Conservation (phyloP, 2,797 vertebrate species). For the Anguilla anguilla region DNA sequence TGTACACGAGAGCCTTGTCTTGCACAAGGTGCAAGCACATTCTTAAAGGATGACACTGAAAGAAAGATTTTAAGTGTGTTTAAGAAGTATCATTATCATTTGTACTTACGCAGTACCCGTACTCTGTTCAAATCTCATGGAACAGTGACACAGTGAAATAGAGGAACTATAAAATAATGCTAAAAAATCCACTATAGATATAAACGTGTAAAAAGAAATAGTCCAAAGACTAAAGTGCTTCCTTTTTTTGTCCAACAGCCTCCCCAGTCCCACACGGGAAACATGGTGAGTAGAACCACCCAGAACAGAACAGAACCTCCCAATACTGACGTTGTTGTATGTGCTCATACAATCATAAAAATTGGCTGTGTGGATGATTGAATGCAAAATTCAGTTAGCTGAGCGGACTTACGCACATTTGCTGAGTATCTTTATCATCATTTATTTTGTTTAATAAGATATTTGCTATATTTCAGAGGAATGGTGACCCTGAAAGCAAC, state of each 20-base stretch:
- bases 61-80: too few species aligned
- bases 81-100: too few species aligned
- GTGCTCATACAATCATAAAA: not conserved
- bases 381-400: not conserved
- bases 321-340: not conserved
- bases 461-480: constrained; percentile 47
- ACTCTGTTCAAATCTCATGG: too few species aligned
- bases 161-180: too few species aligned
- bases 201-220: too few species aligned
- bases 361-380: not conserved
- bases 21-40: too few species aligned
- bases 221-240: not conserved
- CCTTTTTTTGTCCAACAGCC: not conserved
- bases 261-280: not conserved
- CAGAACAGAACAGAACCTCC: not conserved
- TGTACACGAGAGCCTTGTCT: too few species aligned
- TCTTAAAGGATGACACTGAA: too few species aligned
- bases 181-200: too few species aligned
- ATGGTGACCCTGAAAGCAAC: not conserved
- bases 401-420: not conserved
- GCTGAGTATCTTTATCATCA: not conserved
- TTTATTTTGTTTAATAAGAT: not conserved
- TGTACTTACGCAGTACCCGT: too few species aligned
- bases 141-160: too few species aligned
- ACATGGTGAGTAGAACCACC: not conserved